Percentiles rank a stretch among this genome's conserved stretches.
These are phyloP conservation scores for Planococcus citri DNA, from an alignment of 1,140 invertebrate genomes.

Conservation along the genomic window DNA sequence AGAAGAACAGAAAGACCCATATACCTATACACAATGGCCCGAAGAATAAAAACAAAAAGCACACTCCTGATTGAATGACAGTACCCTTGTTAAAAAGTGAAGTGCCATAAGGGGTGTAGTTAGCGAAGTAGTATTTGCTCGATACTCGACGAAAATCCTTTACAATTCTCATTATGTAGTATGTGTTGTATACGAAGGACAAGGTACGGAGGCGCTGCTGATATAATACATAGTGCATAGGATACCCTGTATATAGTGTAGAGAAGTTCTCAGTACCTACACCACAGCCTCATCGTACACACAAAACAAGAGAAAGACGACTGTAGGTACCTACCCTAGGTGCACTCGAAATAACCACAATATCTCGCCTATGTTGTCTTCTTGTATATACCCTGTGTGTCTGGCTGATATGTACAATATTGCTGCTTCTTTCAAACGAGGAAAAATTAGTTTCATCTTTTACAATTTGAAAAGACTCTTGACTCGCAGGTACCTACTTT, in stretches of 20 bases:
- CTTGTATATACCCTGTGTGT: not conserved
- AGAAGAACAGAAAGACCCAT: no score
- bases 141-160: not conserved
- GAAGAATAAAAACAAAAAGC: not conserved
- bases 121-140: not conserved
- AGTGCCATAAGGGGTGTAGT: conserved; percentile 5
- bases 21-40: no score
- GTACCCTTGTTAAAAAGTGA: conserved; percentile 3
- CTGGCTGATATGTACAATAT: no score
- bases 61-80: not conserved
- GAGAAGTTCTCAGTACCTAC: no score
- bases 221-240: no score
- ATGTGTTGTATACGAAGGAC: no score
- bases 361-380: not conserved
- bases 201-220: no score
- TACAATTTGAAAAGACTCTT: not conserved
- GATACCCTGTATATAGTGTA: no score
- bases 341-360: conserved; percentile 2
- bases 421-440: not conserved
- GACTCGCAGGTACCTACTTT: not conserved
- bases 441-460: conserved; percentile 8
- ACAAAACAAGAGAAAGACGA: no score
- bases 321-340: no score
- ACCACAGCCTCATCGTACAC: no score
- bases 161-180: conserved; percentile 1